phyloP scores from a whole-genome alignment of 2,888 invertebrate species.

The Ennomos fuscantarius region DNA sequence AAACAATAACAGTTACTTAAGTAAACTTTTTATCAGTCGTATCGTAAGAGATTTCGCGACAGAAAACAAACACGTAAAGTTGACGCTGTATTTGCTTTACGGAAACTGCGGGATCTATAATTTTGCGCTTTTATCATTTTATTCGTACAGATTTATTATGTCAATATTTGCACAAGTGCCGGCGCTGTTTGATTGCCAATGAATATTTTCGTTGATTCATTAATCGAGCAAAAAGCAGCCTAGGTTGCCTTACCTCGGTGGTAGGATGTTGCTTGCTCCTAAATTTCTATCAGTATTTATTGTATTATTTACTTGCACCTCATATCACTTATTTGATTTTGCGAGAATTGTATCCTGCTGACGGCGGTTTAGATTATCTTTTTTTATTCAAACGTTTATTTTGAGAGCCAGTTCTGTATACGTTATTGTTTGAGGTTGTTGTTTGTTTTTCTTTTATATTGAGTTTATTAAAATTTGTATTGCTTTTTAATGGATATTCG shows the following conservation, averaged over 20 bases:
- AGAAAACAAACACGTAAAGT: constrained; percentile 54
- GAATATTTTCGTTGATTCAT: constrained; percentile 63
- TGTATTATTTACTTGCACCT: constrained; percentile 41
- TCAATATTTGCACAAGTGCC: constrained; percentile 62
- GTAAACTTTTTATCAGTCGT: constrained; percentile 42
- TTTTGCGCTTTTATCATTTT: constrained; percentile 41
- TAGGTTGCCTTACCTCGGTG: constrained; percentile 30
- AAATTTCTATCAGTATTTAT: constrained; percentile 44
- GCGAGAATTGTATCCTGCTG: constrained; percentile 55
- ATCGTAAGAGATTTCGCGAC: constrained; percentile 40
- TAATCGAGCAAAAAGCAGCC: constrained; percentile 55
- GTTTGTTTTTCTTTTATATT: constrained; percentile 54
- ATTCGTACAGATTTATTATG: constrained; percentile 57
- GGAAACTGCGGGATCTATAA: constrained; percentile 50
- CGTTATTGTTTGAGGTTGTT: constrained; percentile 59
- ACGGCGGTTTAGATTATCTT: constrained; percentile 52
- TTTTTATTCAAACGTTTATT: constrained; percentile 52
- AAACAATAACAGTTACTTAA: constrained; percentile 36
- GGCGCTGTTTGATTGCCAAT: constrained; percentile 63
- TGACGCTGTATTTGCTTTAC: constrained; percentile 48
- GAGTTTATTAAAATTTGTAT: constrained; percentile 54
- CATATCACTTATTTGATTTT: constrained; percentile 43
- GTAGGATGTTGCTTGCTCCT: constrained; percentile 45
- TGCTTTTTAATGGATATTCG: constrained; percentile 36
- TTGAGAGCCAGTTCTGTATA: constrained; percentile 50